phyloP scores from a whole-genome alignment of 2,113 vertebrate species.

The Cyphotilapia sp. region DNA sequence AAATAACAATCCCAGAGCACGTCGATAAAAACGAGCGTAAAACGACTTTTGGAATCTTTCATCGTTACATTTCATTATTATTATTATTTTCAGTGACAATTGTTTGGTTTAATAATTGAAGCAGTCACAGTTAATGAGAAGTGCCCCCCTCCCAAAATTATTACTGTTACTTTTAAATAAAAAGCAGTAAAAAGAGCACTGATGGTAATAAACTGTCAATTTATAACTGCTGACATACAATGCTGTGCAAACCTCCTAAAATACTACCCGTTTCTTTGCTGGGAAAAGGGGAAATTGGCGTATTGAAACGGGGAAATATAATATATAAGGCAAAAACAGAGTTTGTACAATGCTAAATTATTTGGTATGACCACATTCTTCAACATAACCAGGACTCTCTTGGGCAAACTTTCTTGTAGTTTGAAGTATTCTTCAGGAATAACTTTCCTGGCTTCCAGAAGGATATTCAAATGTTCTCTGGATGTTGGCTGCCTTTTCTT shows the following conservation, averaged over 20 bases:
- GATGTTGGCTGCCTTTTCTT: not conserved
- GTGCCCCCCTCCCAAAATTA: not conserved
- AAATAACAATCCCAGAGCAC: conserved; percentile 20
- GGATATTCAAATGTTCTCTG: not conserved
- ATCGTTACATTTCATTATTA: fast-evolving
- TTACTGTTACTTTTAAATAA: not conserved
- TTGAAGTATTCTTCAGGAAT: not conserved
- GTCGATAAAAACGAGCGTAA: not conserved
- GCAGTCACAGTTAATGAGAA: not conserved
- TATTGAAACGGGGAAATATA: not conserved
- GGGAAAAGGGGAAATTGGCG: not conserved
- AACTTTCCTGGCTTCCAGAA: not conserved
- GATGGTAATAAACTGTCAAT: not conserved
- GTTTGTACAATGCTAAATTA: not conserved
- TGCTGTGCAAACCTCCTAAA: not conserved
- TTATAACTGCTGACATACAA: not conserved
- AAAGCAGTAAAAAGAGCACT: not conserved
- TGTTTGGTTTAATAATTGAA: not conserved
- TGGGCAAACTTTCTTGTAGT: fast-evolving
- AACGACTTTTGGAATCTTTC: not conserved
- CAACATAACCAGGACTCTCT: not conserved
- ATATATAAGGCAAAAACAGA: not conserved
- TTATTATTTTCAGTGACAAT: fast-evolving
- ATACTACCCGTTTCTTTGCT: not conserved
- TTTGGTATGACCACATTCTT: not conserved